phyloP scores from a whole-genome alignment of 2,113 vertebrate genomes.

The Natator depressus region DNA sequence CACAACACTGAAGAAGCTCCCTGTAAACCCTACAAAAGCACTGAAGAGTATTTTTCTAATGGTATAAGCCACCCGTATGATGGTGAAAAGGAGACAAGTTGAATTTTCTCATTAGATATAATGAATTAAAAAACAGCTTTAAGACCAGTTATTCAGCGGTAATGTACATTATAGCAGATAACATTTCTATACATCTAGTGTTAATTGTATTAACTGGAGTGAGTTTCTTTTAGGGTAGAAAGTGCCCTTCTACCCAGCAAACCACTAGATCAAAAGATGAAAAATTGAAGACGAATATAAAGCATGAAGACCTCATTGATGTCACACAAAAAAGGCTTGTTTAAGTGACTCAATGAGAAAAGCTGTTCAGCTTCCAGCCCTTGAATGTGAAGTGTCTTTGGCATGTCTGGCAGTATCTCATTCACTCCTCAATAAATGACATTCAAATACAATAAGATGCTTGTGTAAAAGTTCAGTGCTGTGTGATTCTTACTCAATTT shows the following conservation, averaged over 20 bases:
- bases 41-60: slow-evolving; percentile 86
- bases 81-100: slow-evolving; percentile 74
- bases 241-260: slow-evolving; percentile 71
- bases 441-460: slow-evolving; percentile 78
- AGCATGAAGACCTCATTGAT: slow-evolving; percentile 78
- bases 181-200: slow-evolving; percentile 74
- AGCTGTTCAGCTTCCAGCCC: slow-evolving; percentile 79
- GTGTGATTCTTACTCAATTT: slow-evolving; percentile 77
- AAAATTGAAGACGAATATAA: slow-evolving; percentile 66
- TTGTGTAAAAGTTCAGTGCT: slow-evolving; percentile 79
- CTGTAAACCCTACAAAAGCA: slow-evolving; percentile 74
- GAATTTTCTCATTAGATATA: slow-evolving; percentile 75
- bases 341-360: slow-evolving; percentile 75
- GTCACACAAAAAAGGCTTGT: slow-evolving; percentile 68
- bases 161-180: slow-evolving; percentile 73
- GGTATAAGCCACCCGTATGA: slow-evolving; percentile 68
- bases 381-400: slow-evolving; percentile 85
- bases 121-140: slow-evolving; percentile 74
- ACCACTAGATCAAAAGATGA: slow-evolving; percentile 71
- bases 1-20: slow-evolving; percentile 62
- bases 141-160: slow-evolving; percentile 71
- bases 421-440: slow-evolving; percentile 87
- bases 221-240: slow-evolving; percentile 75
- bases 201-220: slow-evolving; percentile 76
- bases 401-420: slow-evolving; percentile 83